A percentile compares a stretch with the other conserved stretches of the same genome.
Evolutionary conservation across 1,140 invertebrate genomes (phyloP).

Genomic region (Spodoptera litura): DNA sequence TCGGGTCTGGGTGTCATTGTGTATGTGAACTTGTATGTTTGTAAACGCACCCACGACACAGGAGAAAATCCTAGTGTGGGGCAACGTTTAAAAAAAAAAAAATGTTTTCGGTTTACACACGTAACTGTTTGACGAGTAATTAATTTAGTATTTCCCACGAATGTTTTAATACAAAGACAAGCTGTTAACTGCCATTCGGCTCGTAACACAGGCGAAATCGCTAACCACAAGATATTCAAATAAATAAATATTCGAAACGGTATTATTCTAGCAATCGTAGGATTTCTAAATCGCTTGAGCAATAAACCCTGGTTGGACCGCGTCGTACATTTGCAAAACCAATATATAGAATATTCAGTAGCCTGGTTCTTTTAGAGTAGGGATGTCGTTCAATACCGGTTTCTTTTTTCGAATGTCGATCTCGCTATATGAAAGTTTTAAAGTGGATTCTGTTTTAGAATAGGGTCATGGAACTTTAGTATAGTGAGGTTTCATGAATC

Average conservation of each 20-base stretch:
- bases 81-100: no score
- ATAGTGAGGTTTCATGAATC: no score
- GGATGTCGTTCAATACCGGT: background rate
- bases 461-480: background rate
- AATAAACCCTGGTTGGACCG: constrained; percentile 24
- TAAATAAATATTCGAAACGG: constrained; percentile 2
- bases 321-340: constrained; percentile 37
- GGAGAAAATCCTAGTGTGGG: no score
- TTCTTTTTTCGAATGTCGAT: background rate
- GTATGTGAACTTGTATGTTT: no score
- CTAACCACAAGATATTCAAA: background rate
- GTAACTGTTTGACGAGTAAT: no score
- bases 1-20: no score
- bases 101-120: no score
- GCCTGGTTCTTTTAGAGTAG: constrained; percentile 20
- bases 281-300: constrained; percentile 26
- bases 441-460: background rate
- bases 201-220: background rate
- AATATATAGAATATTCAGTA: constrained; percentile 43
- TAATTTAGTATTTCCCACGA: no score
- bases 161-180: no score
- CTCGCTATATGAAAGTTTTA: background rate
- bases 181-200: no score
- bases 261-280: constrained; percentile 30
- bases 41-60: no score